Evolutionary conservation across 2,113 vertebrate species (phyloP).

Genomic region (Turdus rufiventris): DNA sequence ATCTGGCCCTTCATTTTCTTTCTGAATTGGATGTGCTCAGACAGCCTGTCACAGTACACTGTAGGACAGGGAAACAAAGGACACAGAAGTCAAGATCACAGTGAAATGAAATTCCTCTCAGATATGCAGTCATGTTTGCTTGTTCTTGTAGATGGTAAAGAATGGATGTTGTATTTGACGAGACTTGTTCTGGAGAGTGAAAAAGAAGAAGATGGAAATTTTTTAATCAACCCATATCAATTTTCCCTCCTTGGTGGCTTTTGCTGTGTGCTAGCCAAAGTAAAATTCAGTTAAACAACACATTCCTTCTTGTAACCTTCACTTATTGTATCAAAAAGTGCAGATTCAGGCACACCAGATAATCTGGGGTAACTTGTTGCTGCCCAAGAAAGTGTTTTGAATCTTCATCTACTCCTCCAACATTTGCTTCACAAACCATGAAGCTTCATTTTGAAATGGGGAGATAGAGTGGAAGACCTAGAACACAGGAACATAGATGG

Average conservation of each 20-base stretch:
- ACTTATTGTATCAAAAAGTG: background rate
- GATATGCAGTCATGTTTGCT: background rate
- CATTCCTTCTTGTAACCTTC: background rate
- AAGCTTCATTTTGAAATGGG: background rate
- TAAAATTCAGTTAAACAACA: background rate
- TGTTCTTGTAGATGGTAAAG: background rate
- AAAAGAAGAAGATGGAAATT: background rate
- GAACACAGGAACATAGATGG: background rate
- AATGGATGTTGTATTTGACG: background rate
- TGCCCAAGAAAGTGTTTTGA: background rate
- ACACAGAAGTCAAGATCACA: background rate
- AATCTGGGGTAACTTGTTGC: background rate
- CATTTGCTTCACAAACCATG: background rate
- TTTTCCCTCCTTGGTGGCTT: background rate
- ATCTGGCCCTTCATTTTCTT: background rate
- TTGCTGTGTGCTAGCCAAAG: background rate
- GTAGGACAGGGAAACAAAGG: background rate
- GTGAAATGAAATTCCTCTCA: background rate
- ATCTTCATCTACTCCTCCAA: background rate
- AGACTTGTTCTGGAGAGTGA: background rate
- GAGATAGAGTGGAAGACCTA: background rate
- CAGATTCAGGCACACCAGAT: background rate
- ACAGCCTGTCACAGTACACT: background rate
- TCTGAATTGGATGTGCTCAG: background rate
- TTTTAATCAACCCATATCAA: background rate